Evolutionary conservation across 2,888 invertebrate genomes (phyloP).

Genomic region (Ichneumoninae sp.): DNA sequence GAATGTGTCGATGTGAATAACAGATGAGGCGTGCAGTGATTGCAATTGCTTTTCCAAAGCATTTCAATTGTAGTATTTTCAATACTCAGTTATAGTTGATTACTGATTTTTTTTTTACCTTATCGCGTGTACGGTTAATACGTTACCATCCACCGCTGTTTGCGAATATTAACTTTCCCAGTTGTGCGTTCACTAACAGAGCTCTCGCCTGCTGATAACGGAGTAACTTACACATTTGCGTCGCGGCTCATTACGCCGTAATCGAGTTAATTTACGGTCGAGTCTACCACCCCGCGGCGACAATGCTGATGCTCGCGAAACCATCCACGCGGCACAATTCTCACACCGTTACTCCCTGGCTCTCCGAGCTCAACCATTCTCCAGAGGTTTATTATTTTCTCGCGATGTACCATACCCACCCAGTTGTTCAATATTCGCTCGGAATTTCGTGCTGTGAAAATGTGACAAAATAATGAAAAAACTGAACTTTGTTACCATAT

Average conservation of each 20-base stretch:
- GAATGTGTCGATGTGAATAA: not conserved
- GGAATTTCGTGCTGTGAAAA: not conserved
- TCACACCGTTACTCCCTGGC: slow-evolving; percentile 9
- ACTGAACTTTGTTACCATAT: not conserved
- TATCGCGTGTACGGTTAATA: not conserved
- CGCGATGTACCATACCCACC: not conserved
- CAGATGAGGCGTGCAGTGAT: not conserved
- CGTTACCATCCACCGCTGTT: not conserved
- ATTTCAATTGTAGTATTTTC: not conserved
- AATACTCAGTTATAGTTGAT: not conserved
- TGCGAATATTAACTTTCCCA: slow-evolving; percentile 66
- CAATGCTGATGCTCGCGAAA: slow-evolving; percentile 17
- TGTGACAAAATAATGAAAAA: not conserved
- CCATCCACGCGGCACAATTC: slow-evolving; percentile 12
- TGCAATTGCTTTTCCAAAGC: not conserved
- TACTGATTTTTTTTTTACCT: not conserved
- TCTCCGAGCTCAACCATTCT: slow-evolving; percentile 22
- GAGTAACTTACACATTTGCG: slow-evolving; percentile 64
- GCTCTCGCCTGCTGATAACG: slow-evolving; percentile 51
- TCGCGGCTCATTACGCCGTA: slow-evolving; percentile 67
- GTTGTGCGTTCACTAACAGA: slow-evolving; percentile 16
- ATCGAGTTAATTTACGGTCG: slow-evolving; percentile 64
- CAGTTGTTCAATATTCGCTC: not conserved
- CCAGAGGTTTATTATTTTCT: slow-evolving; percentile 22
- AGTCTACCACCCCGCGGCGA: not conserved